These are phyloP conservation scores for Lathamus discolor DNA, from an alignment of 2,113 vertebrate genomes.

Conservation along the genomic window DNA sequence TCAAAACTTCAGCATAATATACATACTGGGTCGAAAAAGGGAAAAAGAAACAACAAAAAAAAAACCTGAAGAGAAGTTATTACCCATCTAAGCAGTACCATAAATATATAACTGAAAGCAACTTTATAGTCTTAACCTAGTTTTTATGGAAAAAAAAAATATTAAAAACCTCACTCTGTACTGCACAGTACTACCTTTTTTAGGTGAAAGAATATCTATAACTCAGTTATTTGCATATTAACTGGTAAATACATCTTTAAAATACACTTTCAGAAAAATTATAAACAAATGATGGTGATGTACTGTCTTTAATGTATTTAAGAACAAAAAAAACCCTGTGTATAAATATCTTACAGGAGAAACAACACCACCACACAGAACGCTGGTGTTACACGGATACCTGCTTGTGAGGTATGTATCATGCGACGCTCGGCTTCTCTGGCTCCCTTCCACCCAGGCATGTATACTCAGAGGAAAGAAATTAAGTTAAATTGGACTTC, in stretches of 20 bases:
- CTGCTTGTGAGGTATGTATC: slow-evolving; percentile 60
- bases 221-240: slow-evolving; percentile 76
- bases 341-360: slow-evolving; percentile 77
- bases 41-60: background rate
- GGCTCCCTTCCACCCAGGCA: slow-evolving; percentile 64
- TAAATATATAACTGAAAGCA: slow-evolving; percentile 80
- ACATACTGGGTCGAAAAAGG: slow-evolving; percentile 71
- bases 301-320: slow-evolving; percentile 51
- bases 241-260: slow-evolving; percentile 77
- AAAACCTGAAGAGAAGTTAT: background rate
- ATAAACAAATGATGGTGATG: slow-evolving; percentile 66
- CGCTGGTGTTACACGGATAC: slow-evolving; percentile 70
- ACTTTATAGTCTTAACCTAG: slow-evolving; percentile 75
- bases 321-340: slow-evolving; percentile 22
- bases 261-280: slow-evolving; percentile 75
- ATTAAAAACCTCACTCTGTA: slow-evolving; percentile 39
- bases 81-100: slow-evolving; percentile 79
- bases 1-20: slow-evolving; percentile 77
- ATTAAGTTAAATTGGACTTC: slow-evolving; percentile 58
- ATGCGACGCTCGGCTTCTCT: slow-evolving; percentile 45
- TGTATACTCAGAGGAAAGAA: slow-evolving; percentile 38
- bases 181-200: slow-evolving; percentile 65
- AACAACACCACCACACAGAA: slow-evolving; percentile 66
- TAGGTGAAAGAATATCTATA: slow-evolving; percentile 73
- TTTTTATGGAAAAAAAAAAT: slow-evolving; percentile 44